Base-by-base conservation (phyloP, 2,888 invertebrate genomes). In the Melieria omissa region DNA sequence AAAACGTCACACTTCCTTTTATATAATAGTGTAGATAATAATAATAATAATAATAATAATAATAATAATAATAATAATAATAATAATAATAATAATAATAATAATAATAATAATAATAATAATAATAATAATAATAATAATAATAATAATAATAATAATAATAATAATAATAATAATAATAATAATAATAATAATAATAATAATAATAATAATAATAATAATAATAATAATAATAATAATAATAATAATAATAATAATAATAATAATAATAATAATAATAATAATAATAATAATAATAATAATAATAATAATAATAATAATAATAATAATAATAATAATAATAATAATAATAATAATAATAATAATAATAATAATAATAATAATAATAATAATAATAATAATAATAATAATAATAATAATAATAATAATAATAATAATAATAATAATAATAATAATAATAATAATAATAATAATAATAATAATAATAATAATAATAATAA, bases 41-140 rank as follows among this genome's bases (percentile, higher is more conserved):
- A 49, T 49, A 49, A 49, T 49, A 49, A 49, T 49, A 49, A 49
- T 49, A 49, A 49, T 49, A 49, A 49, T 49, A 49, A 49, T 49
- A 49, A 49, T 49, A 49, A 49, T 49, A 49, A 49, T 49, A 49
- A 49, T 49, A 49, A 49, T 49, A 49, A 49, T 49, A 49, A 49
- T 49, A 49, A 49, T 49, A 49, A 49, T 49, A 49, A 49, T 49
- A 49, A 49, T 49, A 49, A 49, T 49, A 49, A 49, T 49, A 49
- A 49, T 49, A 49, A 49, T 49, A 49, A 49, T 49, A 49, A 49
- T 49, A 49, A 49, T 49, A 49, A 49, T 49, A 49, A 49, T 49
- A 49, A 49, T 49, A 49, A 49, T 49, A 49, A 49, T 49, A 49
- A 49, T 49, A 49, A 49, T 49, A 49, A 49, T 49, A 49, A 49